Base-by-base conservation (phyloP, 2,888 invertebrate species). In the Tromatobia lineatoria region DNA sequence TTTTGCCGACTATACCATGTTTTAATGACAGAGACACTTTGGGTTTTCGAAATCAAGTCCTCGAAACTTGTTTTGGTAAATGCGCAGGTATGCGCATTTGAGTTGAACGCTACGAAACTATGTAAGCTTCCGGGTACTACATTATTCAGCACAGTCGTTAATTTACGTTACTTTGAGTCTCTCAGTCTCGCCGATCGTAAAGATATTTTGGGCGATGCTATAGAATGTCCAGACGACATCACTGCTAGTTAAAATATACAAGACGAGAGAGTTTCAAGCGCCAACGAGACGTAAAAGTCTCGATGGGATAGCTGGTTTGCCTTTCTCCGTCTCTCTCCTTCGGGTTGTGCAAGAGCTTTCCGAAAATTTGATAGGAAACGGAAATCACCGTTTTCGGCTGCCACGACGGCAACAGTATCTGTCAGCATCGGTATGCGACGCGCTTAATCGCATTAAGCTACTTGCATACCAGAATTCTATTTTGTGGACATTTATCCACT, bases 181-280 rank as follows among this genome's bases (percentile, higher is more conserved):
- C 64, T 11, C 45, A 18, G 70, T 66, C 54, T 54, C 71, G 47
- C 38, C 34, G 70, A 81, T 81, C 81, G 81, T 81, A 81, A 81
- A 81, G 75, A 64, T 81, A 76, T 76, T 81, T 81, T 52, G 64
- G 76, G 52, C 25, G 15, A 70, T 61, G 34, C 11, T 70, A 54
- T 64, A 66, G 45, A 70, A 45, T 20, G 67, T 76, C 71, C 70
- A 57, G 81, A 81, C 70, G 70, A 76, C 34, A 70, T 81, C 23
- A 80, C 52, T 75, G 75, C 75, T 11, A 52, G 61, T 70, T 64
- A 20, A 45, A 54, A 69, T 75, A 75, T 45, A 38, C 15, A 71
- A 42, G 11, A 71, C 59, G 29, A 18, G 80, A 54, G 64, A 79
- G 54, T 61, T 42, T 50, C 20, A 38, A 23, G 47, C 59, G 38